A percentile compares a stretch with the other conserved stretches of the same genome.
Evolutionary conservation across 2,888 invertebrate genomes (phyloP).

Genomic region (Metalampra italica): DNA sequence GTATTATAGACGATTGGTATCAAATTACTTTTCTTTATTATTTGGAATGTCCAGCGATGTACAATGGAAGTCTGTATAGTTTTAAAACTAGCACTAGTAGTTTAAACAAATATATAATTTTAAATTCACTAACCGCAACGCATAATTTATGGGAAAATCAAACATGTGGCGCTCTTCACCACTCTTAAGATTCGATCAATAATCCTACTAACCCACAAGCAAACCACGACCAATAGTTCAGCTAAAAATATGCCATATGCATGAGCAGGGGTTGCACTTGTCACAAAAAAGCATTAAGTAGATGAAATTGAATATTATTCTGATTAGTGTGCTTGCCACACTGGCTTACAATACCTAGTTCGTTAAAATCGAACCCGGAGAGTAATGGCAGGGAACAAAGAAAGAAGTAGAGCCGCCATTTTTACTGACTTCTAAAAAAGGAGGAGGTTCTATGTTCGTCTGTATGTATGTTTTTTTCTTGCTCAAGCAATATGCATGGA

Average conservation of each 20-base stretch:
- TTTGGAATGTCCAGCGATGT: too few relatives aligned
- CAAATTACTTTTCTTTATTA: too few relatives aligned
- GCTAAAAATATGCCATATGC: constrained; percentile 56
- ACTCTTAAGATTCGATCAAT: constrained; percentile 20
- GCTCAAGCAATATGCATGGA: too few relatives aligned
- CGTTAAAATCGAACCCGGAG: constrained; percentile 52
- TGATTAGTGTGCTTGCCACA: constrained; percentile 47
- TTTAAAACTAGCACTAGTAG: too few relatives aligned
- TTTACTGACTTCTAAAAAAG: too few relatives aligned
- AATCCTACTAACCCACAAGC: constrained; percentile 14
- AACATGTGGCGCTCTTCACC: constrained; percentile 25
- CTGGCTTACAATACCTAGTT: constrained; percentile 53
- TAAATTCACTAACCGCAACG: not conserved
- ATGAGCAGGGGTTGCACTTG: constrained; percentile 54
- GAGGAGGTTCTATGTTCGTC: too few relatives aligned
- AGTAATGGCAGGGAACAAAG: constrained; percentile 17
- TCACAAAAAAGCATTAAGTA: constrained; percentile 56
- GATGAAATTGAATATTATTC: constrained; percentile 67
- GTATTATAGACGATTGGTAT: too few relatives aligned
- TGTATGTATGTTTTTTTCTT: too few relatives aligned
- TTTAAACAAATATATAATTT: not conserved
- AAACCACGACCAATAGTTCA: constrained; percentile 23
- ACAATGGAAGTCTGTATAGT: too few relatives aligned
- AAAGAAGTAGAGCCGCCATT: constrained; percentile 19
- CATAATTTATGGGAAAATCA: constrained; percentile 22